Evolutionary conservation across 2,113 vertebrate species (phyloP), one percentile per base, ranked within the genome.

Genomic region (Oxygymnocypris stewartii): DNA sequence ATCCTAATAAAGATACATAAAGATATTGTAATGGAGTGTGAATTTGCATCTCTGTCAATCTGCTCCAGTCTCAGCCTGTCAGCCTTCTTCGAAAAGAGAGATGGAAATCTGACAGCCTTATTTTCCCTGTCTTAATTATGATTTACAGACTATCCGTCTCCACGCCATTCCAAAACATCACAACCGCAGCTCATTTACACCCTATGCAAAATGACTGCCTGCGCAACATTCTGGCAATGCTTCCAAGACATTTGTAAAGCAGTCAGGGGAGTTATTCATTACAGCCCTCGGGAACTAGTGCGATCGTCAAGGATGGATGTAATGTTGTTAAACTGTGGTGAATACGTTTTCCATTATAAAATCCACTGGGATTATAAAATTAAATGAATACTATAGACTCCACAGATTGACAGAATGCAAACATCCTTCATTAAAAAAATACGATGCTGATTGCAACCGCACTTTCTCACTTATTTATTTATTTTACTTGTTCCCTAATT

Each of bases 91-190:
- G 2, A 1, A 74, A 84, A 25, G 65, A 65, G 25, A 77, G 71
- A 51, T n/a, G 18, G 54, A 63, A 63, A 80, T 69, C 40, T 84
- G 85, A 89, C 87, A 87, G 67, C 57, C 73, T 69, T 87, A 83
- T 88, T 87, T 84, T 80, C 76, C 18, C 20, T 7, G 4, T 87
- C 82, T 89, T 86, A 89, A 89, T 87, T 65, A 87, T 84, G 82
- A 89, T 89, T 84, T 86, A 89, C 85, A 84, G 63, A 65, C 80
- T 49, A 79, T 88, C 85, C 35, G 12, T 84, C 76, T 35, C 44
- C 67, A 74, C 59, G 6, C 40, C 69, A 65, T 79, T 65, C 81
- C 49, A 73, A 86, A 51, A 57, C 85, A 75, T 86, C 78, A 73
- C 51, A 84, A 49, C 49, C 7, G 12, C 87, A 13, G 51, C 47